Conservation (phyloP, 1,140 invertebrate genomes). For the Periplaneta americana region DNA sequence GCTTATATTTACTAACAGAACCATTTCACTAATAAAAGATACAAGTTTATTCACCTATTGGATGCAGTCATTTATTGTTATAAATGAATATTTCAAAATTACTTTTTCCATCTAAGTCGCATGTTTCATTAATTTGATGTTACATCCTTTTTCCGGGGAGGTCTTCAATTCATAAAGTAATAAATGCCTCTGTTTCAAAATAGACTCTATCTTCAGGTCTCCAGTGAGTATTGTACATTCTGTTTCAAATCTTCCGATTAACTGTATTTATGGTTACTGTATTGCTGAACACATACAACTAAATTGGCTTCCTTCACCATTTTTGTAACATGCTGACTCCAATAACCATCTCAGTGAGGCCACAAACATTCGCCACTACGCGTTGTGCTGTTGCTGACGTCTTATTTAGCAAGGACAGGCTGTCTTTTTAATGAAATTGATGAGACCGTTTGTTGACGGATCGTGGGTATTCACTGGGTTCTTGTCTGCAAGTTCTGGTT, state of each 20-base stretch:
- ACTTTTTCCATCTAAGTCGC: too few species aligned
- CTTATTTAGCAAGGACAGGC: neutral
- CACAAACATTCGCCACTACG: neutral
- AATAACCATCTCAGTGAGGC: neutral
- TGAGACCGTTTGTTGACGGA: constrained; percentile 88
- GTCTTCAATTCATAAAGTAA: neutral
- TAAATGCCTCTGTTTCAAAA: neutral
- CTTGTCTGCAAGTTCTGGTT: constrained; percentile 77
- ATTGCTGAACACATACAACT: neutral
- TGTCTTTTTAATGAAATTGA: constrained; percentile 82
- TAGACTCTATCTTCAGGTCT: neutral
- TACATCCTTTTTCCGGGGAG: too few species aligned
- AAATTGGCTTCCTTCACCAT: neutral
- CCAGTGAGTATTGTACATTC: neutral
- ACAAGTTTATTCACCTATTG: too few species aligned
- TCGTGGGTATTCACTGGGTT: constrained; percentile 69
- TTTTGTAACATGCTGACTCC: neutral
- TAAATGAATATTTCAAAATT: too few species aligned
- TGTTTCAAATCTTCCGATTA: neutral
- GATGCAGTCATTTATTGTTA: too few species aligned
- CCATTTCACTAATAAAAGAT: too few species aligned
- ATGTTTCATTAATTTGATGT: too few species aligned
- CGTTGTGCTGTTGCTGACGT: too few species aligned
- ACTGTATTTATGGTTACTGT: neutral
- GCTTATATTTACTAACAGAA: too few species aligned